Base-by-base conservation (phyloP, 2,888 invertebrate genomes). In the Abscondita cerata region DNA sequence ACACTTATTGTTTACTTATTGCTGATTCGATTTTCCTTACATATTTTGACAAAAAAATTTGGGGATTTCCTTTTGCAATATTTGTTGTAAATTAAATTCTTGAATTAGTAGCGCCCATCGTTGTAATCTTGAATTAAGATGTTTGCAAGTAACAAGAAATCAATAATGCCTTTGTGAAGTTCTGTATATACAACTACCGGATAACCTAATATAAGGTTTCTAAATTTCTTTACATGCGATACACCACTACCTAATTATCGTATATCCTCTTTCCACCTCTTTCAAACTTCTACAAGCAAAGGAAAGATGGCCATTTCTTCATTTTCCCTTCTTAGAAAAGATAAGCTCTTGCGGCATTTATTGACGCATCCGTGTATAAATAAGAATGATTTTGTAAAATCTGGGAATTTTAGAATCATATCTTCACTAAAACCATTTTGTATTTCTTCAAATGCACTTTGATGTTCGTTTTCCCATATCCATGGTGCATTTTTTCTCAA, bases 271-370 rank as follows among this genome's bases (percentile, higher is more conserved):
- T 50, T 50, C 48, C 4, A 25, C 34, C n/a, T 18, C 16, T 6
- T 18, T 4, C 31, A 56, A 33, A 31, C 5, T 13, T 33, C 56
- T 46, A 15, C 56, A 50, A 4, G 48, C 56, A 34, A 31, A 56
- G 1, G 25, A 38, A 13, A 55, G 46, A n/a, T 5, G 46, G 6
- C 2, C 1, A 66, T 36, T 5, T 46, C 19, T 5, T 15, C 38
- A 19, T 52, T 31, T 13, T 9, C n/a, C 5, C 3, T 12, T 20
- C 1, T 16, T 52, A 36, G 15, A 25, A 52, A 5, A 52, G 18
- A 16, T 36, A 18, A 48, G 62, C 25, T 59, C 20, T 13, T 61
- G 68, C 6, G 65, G 41, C 2, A 62, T 47, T 5, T 50, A 63
- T 46, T 52, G 31, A 52, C n/a, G 16, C 40, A 16, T 52, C 19